phyloP scores from a whole-genome alignment of 2,797 vertebrate genomes.

The Pseudocheirus occidentalis region DNA sequence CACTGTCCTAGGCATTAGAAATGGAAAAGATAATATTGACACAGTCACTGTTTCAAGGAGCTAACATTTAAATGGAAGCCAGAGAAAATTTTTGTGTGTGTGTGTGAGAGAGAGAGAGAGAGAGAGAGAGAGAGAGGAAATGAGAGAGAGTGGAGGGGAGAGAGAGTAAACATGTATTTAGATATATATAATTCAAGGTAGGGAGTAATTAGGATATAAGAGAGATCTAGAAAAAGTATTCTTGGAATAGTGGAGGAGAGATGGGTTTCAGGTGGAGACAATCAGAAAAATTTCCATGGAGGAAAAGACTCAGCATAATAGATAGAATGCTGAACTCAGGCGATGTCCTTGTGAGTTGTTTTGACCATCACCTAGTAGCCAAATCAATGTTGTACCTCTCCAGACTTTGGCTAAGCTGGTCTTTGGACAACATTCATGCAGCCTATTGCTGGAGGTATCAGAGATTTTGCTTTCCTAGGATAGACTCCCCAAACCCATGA shows the following conservation, averaged over 20 bases:
- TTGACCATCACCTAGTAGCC: neutral
- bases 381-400: neutral
- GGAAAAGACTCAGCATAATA: neutral
- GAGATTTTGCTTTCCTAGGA: neutral
- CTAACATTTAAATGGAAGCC: neutral
- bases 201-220: neutral
- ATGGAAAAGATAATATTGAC: neutral
- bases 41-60: neutral
- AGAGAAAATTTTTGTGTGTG: neutral
- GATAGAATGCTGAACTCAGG: neutral
- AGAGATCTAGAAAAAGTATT: neutral
- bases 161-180: neutral
- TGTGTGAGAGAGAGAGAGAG: no score
- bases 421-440: neutral
- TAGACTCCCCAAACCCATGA: neutral
- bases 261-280: neutral
- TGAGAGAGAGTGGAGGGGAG: no score
- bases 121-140: neutral
- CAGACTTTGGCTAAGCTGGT: neutral
- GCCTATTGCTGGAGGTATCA: neutral
- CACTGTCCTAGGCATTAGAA: neutral
- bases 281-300: neutral
- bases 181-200: neutral
- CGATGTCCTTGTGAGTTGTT: neutral
- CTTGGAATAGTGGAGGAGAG: neutral